Base-by-base conservation (phyloP, 2,888 invertebrate genomes). In the Euphydryas editha region DNA sequence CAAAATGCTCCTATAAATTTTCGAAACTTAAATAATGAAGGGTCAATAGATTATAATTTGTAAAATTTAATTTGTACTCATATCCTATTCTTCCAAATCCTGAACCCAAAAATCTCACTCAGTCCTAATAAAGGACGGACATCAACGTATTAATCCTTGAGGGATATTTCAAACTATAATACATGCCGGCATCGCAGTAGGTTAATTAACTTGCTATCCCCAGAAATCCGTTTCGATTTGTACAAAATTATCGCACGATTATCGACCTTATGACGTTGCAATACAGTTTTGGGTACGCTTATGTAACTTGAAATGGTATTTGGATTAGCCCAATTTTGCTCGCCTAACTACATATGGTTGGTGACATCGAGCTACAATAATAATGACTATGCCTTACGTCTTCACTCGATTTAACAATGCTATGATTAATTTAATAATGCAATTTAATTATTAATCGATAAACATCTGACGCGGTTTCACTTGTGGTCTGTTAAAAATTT, bases 181-280 rank as follows among this genome's bases (percentile, higher is more conserved):
- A 75, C 75, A 75, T 49, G 59, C 61, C 55, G 65, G 71, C 73
- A 76, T 76, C 74, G 71, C 70, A 75, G 70, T 72, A 70, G 75
- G 73, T 79, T 81, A 81, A 81, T 82, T 82, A 79, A 77, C 77
- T 75, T 69, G 73, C 76, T 73, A 73, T 76, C 75, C 75, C 72
- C 69, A 68, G 71, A 70, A 73, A 75, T 76, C 71, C 72, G 73
- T 70, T 75, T 70, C 71, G 69, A 72, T 71, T 72, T 70, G 47
- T 57, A 57, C 59, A 37, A 60, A 56, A 62, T 51, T n/a, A 56
- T 13, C 59, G 61, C 11, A n/a, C 59, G 11, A 75, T 62, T 60
- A n/a, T 46, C 11, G 37, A 39, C 71, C 65, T 60, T 75, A 71
- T 60, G 11, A n/a, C 15, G 4, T 24, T 7, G 8, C 0, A 0